These are phyloP conservation scores for Bombylius discolor DNA, from an alignment of 2,888 invertebrate genomes.

Conservation along the genomic window DNA sequence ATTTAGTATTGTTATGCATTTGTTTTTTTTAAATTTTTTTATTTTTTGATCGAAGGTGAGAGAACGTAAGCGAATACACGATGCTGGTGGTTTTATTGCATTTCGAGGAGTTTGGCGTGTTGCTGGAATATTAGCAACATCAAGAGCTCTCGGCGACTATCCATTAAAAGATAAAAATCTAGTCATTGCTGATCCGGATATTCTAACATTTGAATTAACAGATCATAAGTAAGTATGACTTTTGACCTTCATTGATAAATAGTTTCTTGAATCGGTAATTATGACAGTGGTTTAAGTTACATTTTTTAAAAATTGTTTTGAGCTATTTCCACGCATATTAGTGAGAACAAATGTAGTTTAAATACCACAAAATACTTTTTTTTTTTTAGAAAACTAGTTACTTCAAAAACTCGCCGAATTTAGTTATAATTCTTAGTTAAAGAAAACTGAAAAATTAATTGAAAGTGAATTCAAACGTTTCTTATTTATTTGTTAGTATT, in stretches of 20 bases:
- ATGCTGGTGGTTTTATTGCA: conserved; percentile 89
- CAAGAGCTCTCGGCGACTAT: conserved; percentile 88
- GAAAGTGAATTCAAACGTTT: too few relatives aligned
- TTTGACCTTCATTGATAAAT: background rate
- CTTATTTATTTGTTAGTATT: too few relatives aligned
- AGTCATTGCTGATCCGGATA: conserved; percentile 91
- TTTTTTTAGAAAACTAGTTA: background rate
- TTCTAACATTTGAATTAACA: conserved; percentile 75
- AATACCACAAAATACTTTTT: background rate
- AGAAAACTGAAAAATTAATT: too few relatives aligned
- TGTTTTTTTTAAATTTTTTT: background rate
- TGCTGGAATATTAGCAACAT: conserved; percentile 87
- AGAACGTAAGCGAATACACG: conserved; percentile 82
- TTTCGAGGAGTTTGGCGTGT: conserved; percentile 96
- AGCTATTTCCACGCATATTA: too few relatives aligned
- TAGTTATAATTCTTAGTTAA: too few relatives aligned
- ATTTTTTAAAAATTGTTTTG: too few relatives aligned
- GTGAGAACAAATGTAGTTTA: background rate
- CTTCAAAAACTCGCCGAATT: too few relatives aligned
- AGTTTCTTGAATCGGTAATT: too few relatives aligned
- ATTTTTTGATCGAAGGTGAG: conserved; percentile 46
- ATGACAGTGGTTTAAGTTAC: too few relatives aligned
- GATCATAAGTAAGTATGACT: conserved; percentile 49
- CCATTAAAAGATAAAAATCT: conserved; percentile 87
- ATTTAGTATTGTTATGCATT: too few relatives aligned